Evolutionary conservation across 2,113 vertebrate genomes (phyloP), one percentile per base, ranked within the genome.

Genomic region (Xiphias gladius): DNA sequence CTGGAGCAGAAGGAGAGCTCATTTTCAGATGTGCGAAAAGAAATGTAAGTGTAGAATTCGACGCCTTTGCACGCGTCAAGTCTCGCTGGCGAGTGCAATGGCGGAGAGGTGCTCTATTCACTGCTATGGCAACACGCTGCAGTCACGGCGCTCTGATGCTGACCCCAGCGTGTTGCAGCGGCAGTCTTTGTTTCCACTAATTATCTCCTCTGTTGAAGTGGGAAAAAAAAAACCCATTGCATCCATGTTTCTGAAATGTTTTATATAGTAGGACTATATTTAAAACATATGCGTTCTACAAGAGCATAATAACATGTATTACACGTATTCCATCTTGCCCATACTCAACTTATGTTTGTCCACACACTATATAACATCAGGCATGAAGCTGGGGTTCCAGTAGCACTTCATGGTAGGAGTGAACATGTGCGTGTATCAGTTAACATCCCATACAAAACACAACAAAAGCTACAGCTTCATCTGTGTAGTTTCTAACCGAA

Each of bases 391-490:
- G 64, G n/a, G 54, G 48, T 58, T 71, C 12, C 55, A 65, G 20
- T 26, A 39, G 58, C 71, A 54, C 71, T 80, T 70, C 64, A 77
- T 74, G 59, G 65, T 10, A 22, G 43, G n/a, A 52, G 28, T 63
- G 68, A 89, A 69, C 28, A 68, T 41, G 28, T 12, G 48, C 76
- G 59, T 59, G 7, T 59, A 14, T 69, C 22, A 48, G 19, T 50
- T 10, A n/a, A 26, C 41, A 57, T 74, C 37, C 55, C 32, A 78
- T 35, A 57, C 28, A 90, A 73, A 76, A 52, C 32, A 85, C 58
- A 63, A 37, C 30, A 68, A 68, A 39, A 59, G 69, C 28, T 55
- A 59, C 68, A 75, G 22, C n/a, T 78, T 62, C 13, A 61, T 79
- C 43, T 7, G 10, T 50, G 73, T 35, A 11, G 32, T 85, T 57